phyloP scores from a whole-genome alignment of 2,113 vertebrate species.

The Ciconia stormi region DNA sequence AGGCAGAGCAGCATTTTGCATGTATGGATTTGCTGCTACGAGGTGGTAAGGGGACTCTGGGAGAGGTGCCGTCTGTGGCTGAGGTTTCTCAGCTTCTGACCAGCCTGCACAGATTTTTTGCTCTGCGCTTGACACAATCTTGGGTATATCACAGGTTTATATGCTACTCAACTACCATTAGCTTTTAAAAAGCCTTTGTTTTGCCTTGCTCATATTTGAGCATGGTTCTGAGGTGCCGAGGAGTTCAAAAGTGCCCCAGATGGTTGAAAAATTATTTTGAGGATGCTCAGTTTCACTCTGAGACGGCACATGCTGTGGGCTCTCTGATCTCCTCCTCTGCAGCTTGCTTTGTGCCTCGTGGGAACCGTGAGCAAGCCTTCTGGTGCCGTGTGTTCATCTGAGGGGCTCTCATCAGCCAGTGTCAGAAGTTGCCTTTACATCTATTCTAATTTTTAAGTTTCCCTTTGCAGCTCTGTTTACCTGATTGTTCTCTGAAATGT shows the following conservation, averaged over 20 bases:
- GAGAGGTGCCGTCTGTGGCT: neutral
- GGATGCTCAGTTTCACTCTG: neutral
- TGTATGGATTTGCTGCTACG: neutral
- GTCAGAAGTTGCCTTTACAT: neutral
- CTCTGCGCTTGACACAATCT: neutral
- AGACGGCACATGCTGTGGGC: fast-evolving
- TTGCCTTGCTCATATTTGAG: neutral
- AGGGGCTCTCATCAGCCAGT: neutral
- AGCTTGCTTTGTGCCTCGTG: neutral
- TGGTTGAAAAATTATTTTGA: neutral
- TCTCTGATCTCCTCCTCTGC: neutral
- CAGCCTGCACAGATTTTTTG: neutral
- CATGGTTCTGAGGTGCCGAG: neutral
- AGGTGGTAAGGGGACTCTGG: neutral
- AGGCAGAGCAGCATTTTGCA: neutral
- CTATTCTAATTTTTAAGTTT: neutral
- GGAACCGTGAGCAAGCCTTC: neutral
- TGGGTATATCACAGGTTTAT: neutral
- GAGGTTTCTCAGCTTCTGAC: neutral
- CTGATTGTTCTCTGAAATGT: neutral
- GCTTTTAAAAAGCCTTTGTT: neutral
- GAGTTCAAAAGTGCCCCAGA: neutral
- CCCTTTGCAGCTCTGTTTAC: neutral
- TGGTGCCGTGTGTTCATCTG: neutral
- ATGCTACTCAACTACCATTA: neutral